Percentiles rank a stretch among this genome's conserved stretches.
phyloP scores from a whole-genome alignment of 2,113 vertebrate species.

The Catharus fuscescens region DNA sequence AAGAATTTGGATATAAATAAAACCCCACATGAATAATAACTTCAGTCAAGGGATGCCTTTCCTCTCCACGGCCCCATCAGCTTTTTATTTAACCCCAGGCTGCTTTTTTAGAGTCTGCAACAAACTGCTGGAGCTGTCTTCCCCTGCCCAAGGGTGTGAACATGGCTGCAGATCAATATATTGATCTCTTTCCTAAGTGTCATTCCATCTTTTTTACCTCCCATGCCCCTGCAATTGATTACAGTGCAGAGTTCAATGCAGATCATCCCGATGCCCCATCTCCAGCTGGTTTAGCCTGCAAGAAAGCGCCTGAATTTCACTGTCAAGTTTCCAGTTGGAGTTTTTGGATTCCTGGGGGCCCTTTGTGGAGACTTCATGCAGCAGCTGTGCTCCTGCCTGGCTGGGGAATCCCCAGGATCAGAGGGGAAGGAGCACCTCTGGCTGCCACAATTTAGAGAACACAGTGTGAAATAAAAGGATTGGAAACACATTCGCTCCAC shows the following conservation, averaged over 20 bases:
- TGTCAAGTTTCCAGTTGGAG: neutral
- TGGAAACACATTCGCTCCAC: neutral
- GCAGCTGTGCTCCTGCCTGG: neutral
- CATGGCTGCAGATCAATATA: neutral
- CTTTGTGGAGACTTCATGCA: neutral
- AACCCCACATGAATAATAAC: neutral
- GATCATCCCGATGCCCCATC: neutral
- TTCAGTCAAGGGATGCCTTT: neutral
- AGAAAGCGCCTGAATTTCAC: neutral
- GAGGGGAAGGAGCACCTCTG: neutral
- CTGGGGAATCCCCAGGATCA: neutral
- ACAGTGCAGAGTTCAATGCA: rapidly evolving
- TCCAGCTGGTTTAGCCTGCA: neutral
- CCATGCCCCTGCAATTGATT: neutral
- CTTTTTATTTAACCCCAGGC: neutral
- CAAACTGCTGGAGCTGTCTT: neutral
- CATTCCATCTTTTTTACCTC: neutral
- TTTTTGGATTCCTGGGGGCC: neutral
- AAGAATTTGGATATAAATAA: neutral
- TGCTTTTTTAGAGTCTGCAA: neutral
- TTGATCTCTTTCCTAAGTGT: neutral
- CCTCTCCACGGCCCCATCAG: neutral
- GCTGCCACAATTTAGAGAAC: neutral
- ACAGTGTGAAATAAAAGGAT: neutral
- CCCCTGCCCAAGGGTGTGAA: rapidly evolving